Evolutionary conservation across 2,113 vertebrate species (phyloP), one percentile per base, ranked within the genome.

Genomic region (Cyrtonyx montezumae): DNA sequence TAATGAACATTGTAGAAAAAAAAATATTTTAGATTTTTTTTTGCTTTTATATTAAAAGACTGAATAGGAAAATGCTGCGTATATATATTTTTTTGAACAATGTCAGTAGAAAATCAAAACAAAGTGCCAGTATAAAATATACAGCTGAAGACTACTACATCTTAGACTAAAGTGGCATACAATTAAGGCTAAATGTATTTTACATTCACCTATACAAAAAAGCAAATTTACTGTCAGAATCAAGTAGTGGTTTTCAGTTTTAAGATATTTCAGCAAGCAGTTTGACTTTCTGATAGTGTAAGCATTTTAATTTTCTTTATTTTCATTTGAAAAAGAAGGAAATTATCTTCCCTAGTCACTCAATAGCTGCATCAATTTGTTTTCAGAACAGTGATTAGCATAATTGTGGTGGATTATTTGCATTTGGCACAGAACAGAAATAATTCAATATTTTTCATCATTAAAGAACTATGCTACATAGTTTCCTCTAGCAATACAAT

Each of bases 351-450:
- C 56, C 40, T 58, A 94, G 74, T 92, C 61, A 83, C 79, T 94
- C 77, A 96, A 88, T 87, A 95, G 84, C 81, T 94, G 86, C 93
- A 95, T 86, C 79, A 91, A 84, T 91, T 94, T 96, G 91, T 93
- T 95, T 97, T 87, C 91, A 97, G 90, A 81, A 95, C 73, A 95
- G 37, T 84, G 92, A 94, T 97, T 95, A 96, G 76, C 81, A 68
- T 95, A 96, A 93, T 93, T 96, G 66, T 67, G 30, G 69, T 92
- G 84, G 84, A 94, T 95, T 96, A 87, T 81, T 93, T 53, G 62
- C 69, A 88, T 95, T 95, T 93, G 77, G 55, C 76, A 95, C n/a
- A 66, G 76, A 96, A 94, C 36, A 88, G 69, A 88, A 95, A 91
- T 89, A 93, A 74, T 90, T 84, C 21, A 30, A 61, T 79, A 88